Evolutionary conservation across 1,140 invertebrate genomes (phyloP), one percentile per base, ranked within the genome.

Genomic region (Mizuhopecten yessoensis): DNA sequence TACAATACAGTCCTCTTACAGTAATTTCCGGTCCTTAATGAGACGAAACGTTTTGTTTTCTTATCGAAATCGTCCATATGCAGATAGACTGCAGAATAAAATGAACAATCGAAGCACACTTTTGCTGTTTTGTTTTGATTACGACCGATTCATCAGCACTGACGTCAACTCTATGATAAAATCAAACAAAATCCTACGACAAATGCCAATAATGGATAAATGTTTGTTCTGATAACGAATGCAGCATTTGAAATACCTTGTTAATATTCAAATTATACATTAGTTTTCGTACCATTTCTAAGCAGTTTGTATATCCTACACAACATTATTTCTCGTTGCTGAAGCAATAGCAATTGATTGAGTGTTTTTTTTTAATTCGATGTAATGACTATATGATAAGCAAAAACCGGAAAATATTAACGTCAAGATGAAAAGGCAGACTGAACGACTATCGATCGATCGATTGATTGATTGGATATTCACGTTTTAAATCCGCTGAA

Each of bases 381-480:
- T 75, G 57, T 75, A n/a, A 75, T 75, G 57, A 75, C n/a, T 75
- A 75, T n/a, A 75, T 29, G 57, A 75, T 75, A 75, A 75, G 57
- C 57, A 75, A 75, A 29, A 75, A 75, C n/a, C 23, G 57, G 29
- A 75, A 75, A 49, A 17, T 49, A 23, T n/a, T n/a, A n/a, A n/a
- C 45, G 20, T 49, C 45, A 49, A 23, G 10, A 20, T 49, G 10
- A 49, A 49, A 49, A 49, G 45, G 11, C 10, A 23, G 3, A 49
- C 45, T 20, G 15, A 23, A 2, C 45, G 3, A 20, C 20, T 20
- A 49, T 20, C 15, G 20, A 49, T 49, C 20, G 45, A 49, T 49
- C 20, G 11, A 15, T 49, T 49, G 15, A 15, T 49, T 49, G 45
- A 49, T 49, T 9, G 45, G 11, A 17, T 10, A 17, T 13, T 13